Evolutionary conservation across 2,797 vertebrate genomes (phyloP).

Genomic region (Gambelia wislizenii): DNA sequence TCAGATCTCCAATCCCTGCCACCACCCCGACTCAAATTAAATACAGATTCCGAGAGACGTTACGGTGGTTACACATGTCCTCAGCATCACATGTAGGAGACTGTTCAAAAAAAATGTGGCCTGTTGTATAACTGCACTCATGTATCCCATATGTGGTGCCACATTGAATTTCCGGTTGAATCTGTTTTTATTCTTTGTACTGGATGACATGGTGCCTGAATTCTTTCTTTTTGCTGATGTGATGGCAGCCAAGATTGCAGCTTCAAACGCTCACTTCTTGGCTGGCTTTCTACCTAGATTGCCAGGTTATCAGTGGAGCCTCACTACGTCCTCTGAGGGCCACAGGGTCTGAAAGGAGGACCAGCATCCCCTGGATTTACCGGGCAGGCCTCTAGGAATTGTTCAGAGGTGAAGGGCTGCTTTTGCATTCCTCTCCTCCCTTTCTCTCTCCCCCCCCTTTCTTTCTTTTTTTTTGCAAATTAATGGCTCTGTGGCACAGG

Average conservation of each 20-base stretch:
- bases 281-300: conserved; percentile 89
- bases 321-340: conserved; percentile 86
- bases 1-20: conserved; percentile 86
- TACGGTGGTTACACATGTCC: conserved; percentile 93
- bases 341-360: conserved; percentile 84
- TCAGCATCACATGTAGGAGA: conserved; percentile 91
- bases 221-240: conserved; percentile 87
- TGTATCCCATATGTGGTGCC: conserved; percentile 96
- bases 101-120: conserved; percentile 86
- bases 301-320: conserved; percentile 88
- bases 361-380: conserved; percentile 78
- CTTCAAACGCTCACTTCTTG: conserved; percentile 86
- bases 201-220: conserved; percentile 90
- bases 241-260: conserved; percentile 89
- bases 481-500: conserved; percentile 83
- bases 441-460: neutral
- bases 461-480: conserved; percentile 74
- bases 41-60: conserved; percentile 89
- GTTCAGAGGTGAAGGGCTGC: conserved; percentile 80
- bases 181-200: conserved; percentile 89
- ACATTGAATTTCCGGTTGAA: conserved; percentile 93
- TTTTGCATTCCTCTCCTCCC: conserved; percentile 60
- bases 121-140: conserved; percentile 91
- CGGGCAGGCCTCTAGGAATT: conserved; percentile 80
- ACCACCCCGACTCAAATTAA: conserved; percentile 89